Base-by-base conservation (phyloP, 64 coral and sea anemone genomes). In the Montipora efflorescens region DNA sequence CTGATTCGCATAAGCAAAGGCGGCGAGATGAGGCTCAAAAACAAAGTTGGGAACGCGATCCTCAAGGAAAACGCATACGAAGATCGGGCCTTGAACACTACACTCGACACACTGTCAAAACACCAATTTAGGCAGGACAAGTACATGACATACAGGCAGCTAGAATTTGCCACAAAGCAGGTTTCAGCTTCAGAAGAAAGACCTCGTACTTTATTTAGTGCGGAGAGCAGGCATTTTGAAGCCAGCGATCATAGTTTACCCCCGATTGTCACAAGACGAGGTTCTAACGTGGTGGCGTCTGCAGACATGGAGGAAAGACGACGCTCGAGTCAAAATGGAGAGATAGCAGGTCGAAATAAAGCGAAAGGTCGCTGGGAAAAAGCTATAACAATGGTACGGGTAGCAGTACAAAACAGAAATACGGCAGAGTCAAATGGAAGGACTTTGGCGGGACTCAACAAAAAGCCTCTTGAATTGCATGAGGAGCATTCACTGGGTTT, bases 131-230 rank as follows among this genome's bases (percentile, higher is more conserved):
- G 96, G 48, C 93, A 98, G 46, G 96, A 95, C 62, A 94, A 98
- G 23, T 98, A 98, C 46, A 91, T 98, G 89, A 98, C 96, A 72
- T 98, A 94, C 45, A 89, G 96, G 58, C 96, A 98, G 86, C 58
- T 98, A 16, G 93, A 98, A 5, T 98, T 98, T 64, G 96, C 96
- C 21, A 98, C 89, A 1, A 98, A 95, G 73, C 89, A 90, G 4
- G 94, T 98, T 47, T 78, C 93, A 50, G 96, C 93, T 69, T 92
- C 96, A 2, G 96, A 98, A 80, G 96, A 98, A 68, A 90, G 96
- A 71, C 93, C 93, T 44, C 83, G 73, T n/a, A 95, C 93, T 57
- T 6, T 57, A 7, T 81, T 98, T 49, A 81, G 82, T 21, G 84
- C 89, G 18, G 80, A 89, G 77, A 58, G 18, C 4, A 77, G 79